phyloP scores from a whole-genome alignment of 2,113 vertebrate genomes.

The Thalassoma bifasciatum region DNA sequence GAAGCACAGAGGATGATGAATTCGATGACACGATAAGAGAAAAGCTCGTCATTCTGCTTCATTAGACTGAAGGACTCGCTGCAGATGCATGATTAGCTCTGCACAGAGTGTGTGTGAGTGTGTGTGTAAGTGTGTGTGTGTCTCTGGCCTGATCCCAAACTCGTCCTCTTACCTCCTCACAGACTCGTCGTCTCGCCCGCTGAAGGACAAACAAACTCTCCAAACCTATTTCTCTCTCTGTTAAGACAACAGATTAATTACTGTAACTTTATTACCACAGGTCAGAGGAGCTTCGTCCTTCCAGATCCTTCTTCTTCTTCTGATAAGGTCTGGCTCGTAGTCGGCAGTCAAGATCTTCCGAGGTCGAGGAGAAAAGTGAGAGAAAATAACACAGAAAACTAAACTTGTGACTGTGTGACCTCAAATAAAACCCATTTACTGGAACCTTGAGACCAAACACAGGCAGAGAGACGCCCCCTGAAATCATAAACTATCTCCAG shows the following conservation, averaged over 20 bases:
- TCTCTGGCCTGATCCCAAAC: conserved; percentile 26
- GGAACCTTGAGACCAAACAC: too few relatives aligned
- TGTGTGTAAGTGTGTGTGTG: conserved; percentile 2
- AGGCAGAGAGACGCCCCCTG: too few relatives aligned
- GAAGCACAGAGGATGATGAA: conserved; percentile 41
- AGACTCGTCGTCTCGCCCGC: background rate
- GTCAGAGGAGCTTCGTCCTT: background rate
- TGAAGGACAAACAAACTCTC: conserved; percentile 41
- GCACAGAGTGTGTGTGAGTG: background rate
- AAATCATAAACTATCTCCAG: too few relatives aligned
- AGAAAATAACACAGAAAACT: too few relatives aligned
- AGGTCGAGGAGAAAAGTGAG: too few relatives aligned
- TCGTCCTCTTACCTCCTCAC: conserved; percentile 1
- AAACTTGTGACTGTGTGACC: too few relatives aligned
- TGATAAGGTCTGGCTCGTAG: background rate
- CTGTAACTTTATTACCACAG: background rate
- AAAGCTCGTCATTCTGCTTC: conserved; percentile 32
- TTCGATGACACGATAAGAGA: conserved; percentile 31
- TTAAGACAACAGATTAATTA: conserved; percentile 14
- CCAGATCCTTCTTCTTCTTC: background rate
- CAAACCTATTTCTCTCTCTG: background rate
- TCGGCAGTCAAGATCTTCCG: background rate
- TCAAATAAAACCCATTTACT: too few relatives aligned
- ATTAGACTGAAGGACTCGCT: conserved; percentile 30
- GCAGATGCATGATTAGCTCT: conserved; percentile 44